These are phyloP conservation scores for Ophioninae sp. DNA, from an alignment of 2,888 invertebrate genomes.

Conservation along the genomic window DNA sequence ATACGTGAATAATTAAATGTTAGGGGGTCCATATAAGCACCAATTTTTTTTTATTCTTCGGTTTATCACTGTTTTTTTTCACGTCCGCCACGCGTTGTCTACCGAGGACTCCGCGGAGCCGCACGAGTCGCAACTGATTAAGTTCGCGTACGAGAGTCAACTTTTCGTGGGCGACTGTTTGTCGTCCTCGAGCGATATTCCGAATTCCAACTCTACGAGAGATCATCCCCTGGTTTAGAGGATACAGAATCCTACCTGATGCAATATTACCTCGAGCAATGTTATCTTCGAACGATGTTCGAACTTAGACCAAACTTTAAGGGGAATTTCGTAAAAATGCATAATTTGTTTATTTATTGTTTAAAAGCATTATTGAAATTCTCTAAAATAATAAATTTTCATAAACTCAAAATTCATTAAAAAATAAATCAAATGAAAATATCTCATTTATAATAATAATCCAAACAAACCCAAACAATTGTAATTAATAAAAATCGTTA, in stretches of 20 bases:
- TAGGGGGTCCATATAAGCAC: neutral
- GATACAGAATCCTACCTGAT: neutral
- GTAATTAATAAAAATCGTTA: no score
- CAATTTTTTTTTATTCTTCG: neutral
- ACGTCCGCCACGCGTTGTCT: neutral
- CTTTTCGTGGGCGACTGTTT: constrained; percentile 31
- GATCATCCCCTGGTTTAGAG: neutral
- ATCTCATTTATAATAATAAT: neutral
- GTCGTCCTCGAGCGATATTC: constrained; percentile 34
- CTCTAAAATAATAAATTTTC: neutral
- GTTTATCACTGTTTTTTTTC: neutral
- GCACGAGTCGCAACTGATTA: constrained; percentile 39
- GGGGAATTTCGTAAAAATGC: neutral
- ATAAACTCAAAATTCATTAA: neutral
- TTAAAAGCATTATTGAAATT: neutral
- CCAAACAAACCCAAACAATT: neutral
- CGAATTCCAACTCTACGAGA: constrained; percentile 8
- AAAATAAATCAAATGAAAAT: no score
- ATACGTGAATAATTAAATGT: no score
- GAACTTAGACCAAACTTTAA: neutral
- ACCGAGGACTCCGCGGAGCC: constrained; percentile 26
- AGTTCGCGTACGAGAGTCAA: constrained; percentile 28
- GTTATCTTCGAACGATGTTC: neutral
- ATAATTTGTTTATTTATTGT: neutral
- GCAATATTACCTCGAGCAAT: constrained; percentile 1